These are phyloP conservation scores for Yponomeuta plumbellus DNA, from an alignment of 2,888 invertebrate genomes.

Conservation along the genomic window DNA sequence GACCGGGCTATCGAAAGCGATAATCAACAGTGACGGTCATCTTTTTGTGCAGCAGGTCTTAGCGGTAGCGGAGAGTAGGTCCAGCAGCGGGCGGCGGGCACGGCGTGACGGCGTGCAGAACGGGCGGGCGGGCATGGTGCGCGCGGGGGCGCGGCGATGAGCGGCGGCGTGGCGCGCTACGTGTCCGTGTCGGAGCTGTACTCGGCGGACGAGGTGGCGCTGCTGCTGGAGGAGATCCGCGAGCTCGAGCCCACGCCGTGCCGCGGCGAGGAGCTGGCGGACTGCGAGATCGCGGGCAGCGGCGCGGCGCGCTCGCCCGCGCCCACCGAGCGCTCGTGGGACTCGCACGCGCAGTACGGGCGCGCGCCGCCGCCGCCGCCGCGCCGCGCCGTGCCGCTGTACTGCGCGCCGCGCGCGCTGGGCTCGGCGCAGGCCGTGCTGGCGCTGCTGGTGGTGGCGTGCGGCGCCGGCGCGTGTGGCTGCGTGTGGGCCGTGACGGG, in stretches of 20 bases:
- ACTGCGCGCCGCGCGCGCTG: conserved; percentile 29
- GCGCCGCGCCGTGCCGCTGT: conserved; percentile 60
- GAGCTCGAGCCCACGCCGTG: conserved; percentile 74
- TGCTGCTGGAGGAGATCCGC: conserved; percentile 72
- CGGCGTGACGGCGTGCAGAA: background rate
- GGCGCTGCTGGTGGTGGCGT: conserved; percentile 39
- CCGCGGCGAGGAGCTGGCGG: conserved; percentile 70
- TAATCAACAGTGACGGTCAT: background rate
- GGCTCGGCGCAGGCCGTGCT: conserved; percentile 33
- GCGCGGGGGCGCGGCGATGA: conserved; percentile 45
- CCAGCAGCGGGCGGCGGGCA: background rate
- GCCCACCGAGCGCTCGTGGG: conserved; percentile 71
- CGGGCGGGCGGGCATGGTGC: conserved; percentile 3
- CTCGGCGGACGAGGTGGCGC: conserved; percentile 74
- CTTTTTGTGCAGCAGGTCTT: background rate
- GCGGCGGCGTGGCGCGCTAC: conserved; percentile 71
- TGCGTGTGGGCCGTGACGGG: conserved; percentile 51
- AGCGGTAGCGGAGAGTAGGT: background rate
- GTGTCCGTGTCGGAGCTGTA: conserved; percentile 75
- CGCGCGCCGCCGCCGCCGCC: conserved; percentile 54
- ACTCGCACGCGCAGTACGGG: conserved; percentile 71
- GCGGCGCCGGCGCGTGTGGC: conserved; percentile 35
- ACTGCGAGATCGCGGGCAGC: conserved; percentile 76
- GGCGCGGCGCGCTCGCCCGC: conserved; percentile 68
- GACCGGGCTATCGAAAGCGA: background rate